Conservation (phyloP, 1,140 invertebrate species). For the Cyclina sinensis region DNA sequence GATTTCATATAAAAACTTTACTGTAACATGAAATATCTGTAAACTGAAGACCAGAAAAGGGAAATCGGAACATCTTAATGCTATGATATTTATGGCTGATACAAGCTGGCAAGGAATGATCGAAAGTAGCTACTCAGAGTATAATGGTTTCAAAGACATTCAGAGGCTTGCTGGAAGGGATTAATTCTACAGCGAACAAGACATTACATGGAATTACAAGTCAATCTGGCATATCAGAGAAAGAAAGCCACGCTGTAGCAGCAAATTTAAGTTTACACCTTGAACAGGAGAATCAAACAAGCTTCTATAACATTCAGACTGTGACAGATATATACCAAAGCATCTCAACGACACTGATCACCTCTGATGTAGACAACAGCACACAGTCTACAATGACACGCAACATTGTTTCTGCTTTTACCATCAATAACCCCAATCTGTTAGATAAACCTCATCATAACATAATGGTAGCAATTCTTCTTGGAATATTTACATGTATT, state of each 20-base stretch:
- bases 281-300: not conserved
- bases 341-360: constrained; percentile 16
- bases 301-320: constrained; percentile 5
- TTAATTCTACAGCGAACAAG: not conserved
- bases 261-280: not conserved
- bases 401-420: constrained; percentile 52
- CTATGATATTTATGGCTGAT: not conserved
- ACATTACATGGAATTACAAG: not conserved
- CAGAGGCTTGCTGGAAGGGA: not conserved
- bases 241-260: not conserved
- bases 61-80: not conserved
- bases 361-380: not conserved
- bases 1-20: no score
- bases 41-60: no score
- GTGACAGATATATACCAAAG: not conserved
- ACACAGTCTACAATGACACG: constrained; percentile 8
- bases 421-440: constrained; percentile 1
- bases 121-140: not conserved
- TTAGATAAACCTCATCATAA: constrained; percentile 68
- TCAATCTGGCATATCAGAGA: not conserved
- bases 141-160: constrained; percentile 10
- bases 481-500: constrained; percentile 80
- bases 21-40: no score
- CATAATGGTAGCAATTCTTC: constrained; percentile 42
- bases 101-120: not conserved